phyloP scores from a whole-genome alignment of 2,113 vertebrate species.

The Crotalus viridis region DNA sequence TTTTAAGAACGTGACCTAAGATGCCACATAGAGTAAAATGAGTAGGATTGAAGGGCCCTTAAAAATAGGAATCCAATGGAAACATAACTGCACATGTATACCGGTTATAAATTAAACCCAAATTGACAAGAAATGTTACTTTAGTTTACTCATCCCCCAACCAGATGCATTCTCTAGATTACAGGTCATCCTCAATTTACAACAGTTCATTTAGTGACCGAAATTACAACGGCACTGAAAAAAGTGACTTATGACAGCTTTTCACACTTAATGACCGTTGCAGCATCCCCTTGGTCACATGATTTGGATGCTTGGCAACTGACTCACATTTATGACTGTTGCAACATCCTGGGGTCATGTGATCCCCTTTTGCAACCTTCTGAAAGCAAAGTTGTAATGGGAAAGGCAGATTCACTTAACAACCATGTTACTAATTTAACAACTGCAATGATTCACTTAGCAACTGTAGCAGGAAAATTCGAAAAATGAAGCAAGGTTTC shows the following conservation, averaged over 20 bases:
- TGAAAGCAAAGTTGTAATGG: background rate
- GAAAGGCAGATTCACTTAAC: background rate
- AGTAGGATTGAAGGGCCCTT: background rate
- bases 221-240: background rate
- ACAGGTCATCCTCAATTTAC: background rate
- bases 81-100: background rate
- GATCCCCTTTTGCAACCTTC: background rate
- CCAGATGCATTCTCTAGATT: background rate
- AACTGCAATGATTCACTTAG: background rate
- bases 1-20: background rate
- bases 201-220: background rate
- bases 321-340: background rate
- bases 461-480: background rate
- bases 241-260: background rate
- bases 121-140: background rate
- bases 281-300: background rate
- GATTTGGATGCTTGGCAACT: background rate
- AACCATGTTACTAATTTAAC: background rate
- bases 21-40: background rate
- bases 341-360: background rate
- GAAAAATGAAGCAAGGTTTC: background rate
- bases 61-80: background rate
- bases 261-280: background rate
- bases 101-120: background rate
- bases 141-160: background rate